These are phyloP conservation scores for Diplodus puntazzo DNA, from an alignment of 2,797 vertebrate genomes.

Conservation along the genomic window DNA sequence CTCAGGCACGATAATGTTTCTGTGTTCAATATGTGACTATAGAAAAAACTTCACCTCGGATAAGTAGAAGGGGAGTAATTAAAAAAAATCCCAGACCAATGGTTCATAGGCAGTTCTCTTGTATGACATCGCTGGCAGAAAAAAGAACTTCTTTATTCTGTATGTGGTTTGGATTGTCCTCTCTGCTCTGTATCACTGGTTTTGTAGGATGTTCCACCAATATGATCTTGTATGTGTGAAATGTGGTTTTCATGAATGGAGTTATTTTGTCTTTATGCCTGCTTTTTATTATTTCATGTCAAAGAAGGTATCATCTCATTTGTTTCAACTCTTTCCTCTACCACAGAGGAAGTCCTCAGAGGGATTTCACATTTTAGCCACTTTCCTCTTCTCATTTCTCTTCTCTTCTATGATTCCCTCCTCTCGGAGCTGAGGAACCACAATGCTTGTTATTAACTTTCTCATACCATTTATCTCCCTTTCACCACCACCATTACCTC, in stretches of 20 bases:
- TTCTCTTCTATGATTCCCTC: slow-evolving; percentile 34
- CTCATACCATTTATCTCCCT: slow-evolving; percentile 72
- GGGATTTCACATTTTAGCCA: slow-evolving; percentile 43
- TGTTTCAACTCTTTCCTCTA: slow-evolving; percentile 21
- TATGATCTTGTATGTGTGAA: slow-evolving; percentile 2
- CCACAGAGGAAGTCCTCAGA: slow-evolving; percentile 21
- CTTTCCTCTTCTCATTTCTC: slow-evolving; percentile 50
- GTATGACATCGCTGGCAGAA: neutral
- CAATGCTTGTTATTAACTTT: slow-evolving; percentile 74
- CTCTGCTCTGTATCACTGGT: slow-evolving; percentile 2
- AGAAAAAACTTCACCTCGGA: neutral
- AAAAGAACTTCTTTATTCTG: neutral
- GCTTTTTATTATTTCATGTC: slow-evolving; percentile 36
- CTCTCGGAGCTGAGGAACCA: slow-evolving; percentile 51
- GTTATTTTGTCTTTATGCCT: slow-evolving; percentile 33
- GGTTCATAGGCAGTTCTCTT: neutral
- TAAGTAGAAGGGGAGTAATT: too few species aligned
- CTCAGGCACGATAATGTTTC: too few species aligned
- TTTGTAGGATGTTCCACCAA: neutral
- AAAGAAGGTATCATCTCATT: slow-evolving; percentile 36
- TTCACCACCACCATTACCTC: slow-evolving; percentile 64
- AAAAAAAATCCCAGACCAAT: too few species aligned
- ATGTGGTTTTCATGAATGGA: slow-evolving; percentile 27
- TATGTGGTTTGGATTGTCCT: neutral
- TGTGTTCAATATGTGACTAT: neutral